Evolutionary conservation across 2,888 invertebrate species (phyloP).

Genomic region (Heliconius cydno): DNA sequence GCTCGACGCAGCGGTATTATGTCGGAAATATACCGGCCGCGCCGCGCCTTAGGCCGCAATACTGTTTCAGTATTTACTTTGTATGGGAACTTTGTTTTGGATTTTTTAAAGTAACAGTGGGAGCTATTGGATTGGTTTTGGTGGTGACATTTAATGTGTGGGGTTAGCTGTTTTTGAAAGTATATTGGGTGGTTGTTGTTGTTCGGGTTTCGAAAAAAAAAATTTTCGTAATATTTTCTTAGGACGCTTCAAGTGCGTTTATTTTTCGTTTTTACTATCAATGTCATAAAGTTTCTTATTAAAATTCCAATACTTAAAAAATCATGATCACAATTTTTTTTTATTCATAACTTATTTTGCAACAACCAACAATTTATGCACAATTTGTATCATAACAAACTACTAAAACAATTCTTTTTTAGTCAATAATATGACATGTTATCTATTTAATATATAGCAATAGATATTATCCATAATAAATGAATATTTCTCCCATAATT

Average conservation of each 20-base stretch:
- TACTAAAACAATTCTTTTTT: not conserved
- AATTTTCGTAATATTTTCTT: conserved; percentile 27
- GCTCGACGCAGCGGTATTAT: conserved; percentile 85
- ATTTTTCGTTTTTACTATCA: not conserved
- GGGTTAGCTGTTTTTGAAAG: conserved; percentile 74
- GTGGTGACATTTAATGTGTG: conserved; percentile 75
- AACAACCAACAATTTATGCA: not conserved
- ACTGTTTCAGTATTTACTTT: conserved; percentile 80
- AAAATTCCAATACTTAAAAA: not conserved
- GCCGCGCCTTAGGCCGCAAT: conserved; percentile 79
- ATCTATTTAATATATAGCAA: not conserved
- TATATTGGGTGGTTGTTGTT: conserved; percentile 66
- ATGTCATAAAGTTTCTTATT: not conserved
- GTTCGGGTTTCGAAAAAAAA: conserved; percentile 59
- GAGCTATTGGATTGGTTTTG: conserved; percentile 72
- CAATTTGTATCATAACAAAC: not conserved
- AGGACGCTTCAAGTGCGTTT: conserved; percentile 26
- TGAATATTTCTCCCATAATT: no score
- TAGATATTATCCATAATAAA: not conserved
- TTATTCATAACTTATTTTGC: not conserved
- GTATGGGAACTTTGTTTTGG: conserved; percentile 79
- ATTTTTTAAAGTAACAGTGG: conserved; percentile 74
- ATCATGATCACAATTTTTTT: not conserved
- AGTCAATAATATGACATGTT: not conserved
- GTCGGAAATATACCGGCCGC: conserved; percentile 84